Conservation (phyloP, 2,113 vertebrate species). For the Crocuta crocuta region DNA sequence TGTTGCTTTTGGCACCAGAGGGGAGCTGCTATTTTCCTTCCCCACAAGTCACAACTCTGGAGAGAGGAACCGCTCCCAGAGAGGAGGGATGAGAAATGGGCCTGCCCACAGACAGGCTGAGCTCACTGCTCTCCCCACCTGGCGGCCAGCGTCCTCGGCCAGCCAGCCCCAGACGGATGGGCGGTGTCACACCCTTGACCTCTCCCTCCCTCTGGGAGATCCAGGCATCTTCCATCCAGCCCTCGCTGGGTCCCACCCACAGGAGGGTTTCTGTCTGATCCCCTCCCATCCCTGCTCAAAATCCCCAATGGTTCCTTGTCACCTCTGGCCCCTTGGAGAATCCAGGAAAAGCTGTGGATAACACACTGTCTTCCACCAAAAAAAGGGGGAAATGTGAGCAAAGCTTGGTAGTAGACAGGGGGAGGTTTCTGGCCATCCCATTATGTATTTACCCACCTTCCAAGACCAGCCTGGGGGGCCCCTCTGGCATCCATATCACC, state of each 20-base stretch:
- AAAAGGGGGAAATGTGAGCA: not conserved
- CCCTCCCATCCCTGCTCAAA: not conserved
- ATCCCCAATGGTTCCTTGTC: not conserved
- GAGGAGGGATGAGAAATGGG: not conserved
- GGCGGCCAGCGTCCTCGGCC: not conserved
- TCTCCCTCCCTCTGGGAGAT: not conserved
- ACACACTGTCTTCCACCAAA: not conserved
- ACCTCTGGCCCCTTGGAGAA: not conserved
- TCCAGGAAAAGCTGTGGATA: not conserved
- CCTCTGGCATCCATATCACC: not conserved
- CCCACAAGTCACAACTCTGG: not conserved
- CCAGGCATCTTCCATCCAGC: not conserved
- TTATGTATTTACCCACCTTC: not conserved
- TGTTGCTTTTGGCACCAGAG: slow-evolving; percentile 69
- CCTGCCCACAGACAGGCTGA: not conserved
- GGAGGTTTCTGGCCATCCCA: not conserved
- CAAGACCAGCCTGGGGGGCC: not conserved
- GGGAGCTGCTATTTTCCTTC: slow-evolving; percentile 48
- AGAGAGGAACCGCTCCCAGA: slow-evolving; percentile 35
- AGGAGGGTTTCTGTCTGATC: not conserved
- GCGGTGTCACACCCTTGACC: not conserved
- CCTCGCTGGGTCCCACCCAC: not conserved
- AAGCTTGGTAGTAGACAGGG: not conserved
- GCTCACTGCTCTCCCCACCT: slow-evolving; percentile 41
- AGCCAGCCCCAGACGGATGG: rapidly evolving